Percentiles rank a stretch among this genome's conserved stretches.
phyloP scores from a whole-genome alignment of 2,888 invertebrate species.

The Drosophila borealis region DNA sequence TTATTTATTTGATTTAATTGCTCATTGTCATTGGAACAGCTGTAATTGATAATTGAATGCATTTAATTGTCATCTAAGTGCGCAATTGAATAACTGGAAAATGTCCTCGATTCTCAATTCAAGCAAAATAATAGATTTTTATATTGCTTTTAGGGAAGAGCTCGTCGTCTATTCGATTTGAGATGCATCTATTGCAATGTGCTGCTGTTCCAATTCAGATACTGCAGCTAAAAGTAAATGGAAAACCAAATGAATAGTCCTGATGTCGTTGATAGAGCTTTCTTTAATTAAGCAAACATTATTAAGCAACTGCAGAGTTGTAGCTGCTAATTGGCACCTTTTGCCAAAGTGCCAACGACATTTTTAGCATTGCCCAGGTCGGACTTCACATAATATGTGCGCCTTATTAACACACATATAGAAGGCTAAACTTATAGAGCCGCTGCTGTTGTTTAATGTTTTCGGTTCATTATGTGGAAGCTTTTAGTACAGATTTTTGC shows the following conservation, averaged over 20 bases:
- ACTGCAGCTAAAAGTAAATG: no score
- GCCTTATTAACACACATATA: background rate
- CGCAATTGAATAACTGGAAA: constrained; percentile 44
- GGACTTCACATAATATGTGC: constrained; percentile 6
- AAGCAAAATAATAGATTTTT: background rate
- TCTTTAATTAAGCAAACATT: background rate
- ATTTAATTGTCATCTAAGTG: constrained; percentile 57
- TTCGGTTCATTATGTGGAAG: constrained; percentile 35
- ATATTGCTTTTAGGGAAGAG: no score
- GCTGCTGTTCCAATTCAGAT: no score
- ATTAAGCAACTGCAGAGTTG: background rate
- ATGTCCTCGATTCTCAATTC: constrained; percentile 18
- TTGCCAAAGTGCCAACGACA: constrained; percentile 1
- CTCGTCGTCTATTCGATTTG: no score
- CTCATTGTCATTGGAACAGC: constrained; percentile 58
- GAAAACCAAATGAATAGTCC: no score
- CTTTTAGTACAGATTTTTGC: constrained; percentile 31
- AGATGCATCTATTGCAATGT: no score
- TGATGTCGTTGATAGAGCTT: background rate
- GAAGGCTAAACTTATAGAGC: constrained; percentile 28
- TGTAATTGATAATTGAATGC: constrained; percentile 38
- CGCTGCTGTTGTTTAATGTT: constrained; percentile 32
- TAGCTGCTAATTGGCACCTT: constrained; percentile 20
- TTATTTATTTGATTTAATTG: constrained; percentile 62
- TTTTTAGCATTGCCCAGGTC: background rate